A percentile compares a stretch with the other conserved stretches of the same genome.
phyloP scores from a whole-genome alignment of 2,113 vertebrate species.

The Mirounga angustirostris region DNA sequence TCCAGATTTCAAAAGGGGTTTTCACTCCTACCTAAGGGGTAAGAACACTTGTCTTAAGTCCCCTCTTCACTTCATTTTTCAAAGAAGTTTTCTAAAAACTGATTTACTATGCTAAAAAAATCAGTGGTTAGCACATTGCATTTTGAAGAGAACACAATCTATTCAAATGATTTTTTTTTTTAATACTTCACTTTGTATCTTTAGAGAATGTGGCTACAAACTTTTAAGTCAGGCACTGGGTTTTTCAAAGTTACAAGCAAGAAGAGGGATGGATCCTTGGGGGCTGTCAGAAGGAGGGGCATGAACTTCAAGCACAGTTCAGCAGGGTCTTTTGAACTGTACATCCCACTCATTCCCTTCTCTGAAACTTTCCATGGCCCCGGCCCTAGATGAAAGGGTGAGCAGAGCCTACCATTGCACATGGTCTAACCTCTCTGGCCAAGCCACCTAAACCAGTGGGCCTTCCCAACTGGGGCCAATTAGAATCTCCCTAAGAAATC shows the following conservation, averaged over 20 bases:
- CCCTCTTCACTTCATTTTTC: background rate
- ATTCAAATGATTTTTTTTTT: background rate
- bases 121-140: background rate
- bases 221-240: background rate
- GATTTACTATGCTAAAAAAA: background rate
- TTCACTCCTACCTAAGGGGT: background rate
- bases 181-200: background rate
- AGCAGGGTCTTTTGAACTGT: background rate
- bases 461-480: background rate
- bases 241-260: background rate
- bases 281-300: background rate
- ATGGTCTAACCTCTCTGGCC: background rate
- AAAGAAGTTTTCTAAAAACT: background rate
- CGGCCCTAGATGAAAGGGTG: background rate
- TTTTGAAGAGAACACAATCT: background rate
- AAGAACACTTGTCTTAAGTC: background rate
- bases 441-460: background rate
- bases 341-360: background rate
- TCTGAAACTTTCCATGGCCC: constrained; percentile 1
- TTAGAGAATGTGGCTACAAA: background rate
- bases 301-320: background rate
- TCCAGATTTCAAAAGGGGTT: background rate
- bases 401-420: background rate
- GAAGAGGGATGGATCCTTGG: background rate
- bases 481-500: background rate